These are phyloP conservation scores for Sebastes iracundus DNA, from an alignment of 2,797 vertebrate genomes.

Conservation along the genomic window DNA sequence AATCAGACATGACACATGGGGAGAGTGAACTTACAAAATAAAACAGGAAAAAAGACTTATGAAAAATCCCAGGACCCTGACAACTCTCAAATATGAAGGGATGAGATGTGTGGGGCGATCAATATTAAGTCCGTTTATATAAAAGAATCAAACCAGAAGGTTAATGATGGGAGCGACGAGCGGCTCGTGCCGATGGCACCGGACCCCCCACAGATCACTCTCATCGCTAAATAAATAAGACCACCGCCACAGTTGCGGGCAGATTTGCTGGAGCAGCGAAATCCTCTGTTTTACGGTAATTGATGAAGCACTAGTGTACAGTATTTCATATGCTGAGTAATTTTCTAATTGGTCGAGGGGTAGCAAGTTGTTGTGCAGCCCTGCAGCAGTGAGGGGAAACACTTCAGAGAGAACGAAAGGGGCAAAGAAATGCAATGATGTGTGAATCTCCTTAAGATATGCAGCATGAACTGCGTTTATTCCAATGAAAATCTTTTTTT, in stretches of 20 bases:
- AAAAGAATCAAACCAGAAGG: not conserved
- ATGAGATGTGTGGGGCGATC: not conserved
- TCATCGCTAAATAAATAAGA: slow-evolving; percentile 67
- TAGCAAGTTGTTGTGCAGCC: slow-evolving; percentile 41
- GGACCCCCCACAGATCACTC: not conserved
- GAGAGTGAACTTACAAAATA: no score
- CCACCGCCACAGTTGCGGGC: slow-evolving; percentile 17
- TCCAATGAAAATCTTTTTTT: slow-evolving; percentile 16
- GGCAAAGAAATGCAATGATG: slow-evolving; percentile 34
- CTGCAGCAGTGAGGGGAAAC: slow-evolving; percentile 46
- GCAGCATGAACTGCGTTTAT: slow-evolving; percentile 7
- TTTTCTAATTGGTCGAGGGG: slow-evolving; percentile 78
- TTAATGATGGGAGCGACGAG: not conserved
- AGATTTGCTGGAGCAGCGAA: slow-evolving; percentile 76
- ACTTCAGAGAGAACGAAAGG: slow-evolving; percentile 20
- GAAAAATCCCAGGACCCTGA: no score
- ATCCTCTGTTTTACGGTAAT: slow-evolving; percentile 74
- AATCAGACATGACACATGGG: no score
- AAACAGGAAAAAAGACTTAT: no score
- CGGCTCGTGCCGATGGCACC: not conserved
- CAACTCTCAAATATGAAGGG: not conserved
- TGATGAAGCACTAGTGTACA: slow-evolving; percentile 71
- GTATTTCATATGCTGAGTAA: slow-evolving; percentile 79
- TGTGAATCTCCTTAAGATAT: slow-evolving; percentile 31
- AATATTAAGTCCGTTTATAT: not conserved